Percentiles rank a stretch among this genome's conserved stretches.
These are phyloP conservation scores for Varanus komodoensis DNA, from an alignment of 2,113 vertebrate species.

Conservation along the genomic window DNA sequence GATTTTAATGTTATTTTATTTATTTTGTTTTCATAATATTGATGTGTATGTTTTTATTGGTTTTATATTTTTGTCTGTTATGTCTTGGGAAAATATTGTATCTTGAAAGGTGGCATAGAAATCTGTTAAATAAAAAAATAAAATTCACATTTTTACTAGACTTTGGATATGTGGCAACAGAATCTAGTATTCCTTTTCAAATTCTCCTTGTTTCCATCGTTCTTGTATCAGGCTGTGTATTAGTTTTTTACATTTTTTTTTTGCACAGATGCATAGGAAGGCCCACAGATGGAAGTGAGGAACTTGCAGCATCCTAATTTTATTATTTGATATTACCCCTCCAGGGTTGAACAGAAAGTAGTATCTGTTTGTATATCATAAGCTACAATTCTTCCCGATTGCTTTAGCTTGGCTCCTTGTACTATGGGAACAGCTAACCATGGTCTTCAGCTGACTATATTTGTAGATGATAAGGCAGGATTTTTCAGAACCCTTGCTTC, in stretches of 20 bases:
- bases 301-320: constrained; percentile 18
- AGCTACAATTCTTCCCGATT: neutral
- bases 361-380: neutral
- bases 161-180: neutral
- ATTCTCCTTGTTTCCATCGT: neutral
- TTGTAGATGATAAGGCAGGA: too few species aligned
- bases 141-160: neutral
- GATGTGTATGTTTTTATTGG: neutral
- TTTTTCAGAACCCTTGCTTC: too few species aligned
- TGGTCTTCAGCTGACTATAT: too few species aligned
- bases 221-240: neutral
- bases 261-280: fast-evolving
- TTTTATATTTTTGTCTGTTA: neutral
- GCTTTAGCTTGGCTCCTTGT: neutral
- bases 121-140: neutral
- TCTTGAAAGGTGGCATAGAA: neutral
- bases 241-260: neutral
- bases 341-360: fast-evolving
- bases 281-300: neutral
- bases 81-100: neutral
- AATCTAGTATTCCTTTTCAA: neutral
- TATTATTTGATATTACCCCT: neutral
- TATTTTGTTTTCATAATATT: too few species aligned
- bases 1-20: too few species aligned
- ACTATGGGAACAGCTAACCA: too few species aligned